A percentile compares a stretch with the other conserved stretches of the same genome.
Conservation (phyloP, 2,888 invertebrate genomes). For the Balanococcus diminutus region DNA sequence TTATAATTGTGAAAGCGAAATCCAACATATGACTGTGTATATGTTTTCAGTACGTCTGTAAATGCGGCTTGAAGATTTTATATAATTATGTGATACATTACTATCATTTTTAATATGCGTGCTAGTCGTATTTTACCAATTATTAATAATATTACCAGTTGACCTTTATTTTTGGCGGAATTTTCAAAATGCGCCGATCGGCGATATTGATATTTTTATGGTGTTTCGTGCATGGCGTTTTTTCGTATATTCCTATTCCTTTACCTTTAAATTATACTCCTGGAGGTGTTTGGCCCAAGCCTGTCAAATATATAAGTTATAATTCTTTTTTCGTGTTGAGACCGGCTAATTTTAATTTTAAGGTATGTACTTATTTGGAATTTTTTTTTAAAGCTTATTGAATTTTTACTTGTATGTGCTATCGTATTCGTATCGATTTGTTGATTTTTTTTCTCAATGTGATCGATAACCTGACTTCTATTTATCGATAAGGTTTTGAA, state of each 20-base stretch:
- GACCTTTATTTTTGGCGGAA: not conserved
- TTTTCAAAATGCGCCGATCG: conserved; percentile 19
- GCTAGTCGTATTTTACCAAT: conserved; percentile 20
- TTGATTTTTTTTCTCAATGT: too few relatives aligned
- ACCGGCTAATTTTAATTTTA: conserved; percentile 64
- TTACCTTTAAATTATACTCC: conserved; percentile 57
- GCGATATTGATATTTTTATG: not conserved
- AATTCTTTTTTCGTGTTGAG: conserved; percentile 63
- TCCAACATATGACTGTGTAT: not conserved
- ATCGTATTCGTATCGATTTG: not conserved
- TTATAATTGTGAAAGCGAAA: conserved; percentile 41
- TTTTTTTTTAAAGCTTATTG: not conserved
- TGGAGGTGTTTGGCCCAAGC: conserved; percentile 75
- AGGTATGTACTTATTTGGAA: conserved; percentile 62
- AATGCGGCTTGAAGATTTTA: conserved; percentile 24
- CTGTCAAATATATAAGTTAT: conserved; percentile 63
- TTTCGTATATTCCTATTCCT: not conserved
- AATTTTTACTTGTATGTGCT: not conserved
- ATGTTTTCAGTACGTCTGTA: not conserved
- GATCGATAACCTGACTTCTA: too few relatives aligned
- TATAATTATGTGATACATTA: conserved; percentile 39
- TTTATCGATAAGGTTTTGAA: too few relatives aligned
- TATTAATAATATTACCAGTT: not conserved
- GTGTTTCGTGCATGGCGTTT: not conserved
- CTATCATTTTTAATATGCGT: conserved; percentile 28